These are phyloP conservation scores for Malurus elegans DNA, from an alignment of 2,113 vertebrate genomes.

Conservation along the genomic window DNA sequence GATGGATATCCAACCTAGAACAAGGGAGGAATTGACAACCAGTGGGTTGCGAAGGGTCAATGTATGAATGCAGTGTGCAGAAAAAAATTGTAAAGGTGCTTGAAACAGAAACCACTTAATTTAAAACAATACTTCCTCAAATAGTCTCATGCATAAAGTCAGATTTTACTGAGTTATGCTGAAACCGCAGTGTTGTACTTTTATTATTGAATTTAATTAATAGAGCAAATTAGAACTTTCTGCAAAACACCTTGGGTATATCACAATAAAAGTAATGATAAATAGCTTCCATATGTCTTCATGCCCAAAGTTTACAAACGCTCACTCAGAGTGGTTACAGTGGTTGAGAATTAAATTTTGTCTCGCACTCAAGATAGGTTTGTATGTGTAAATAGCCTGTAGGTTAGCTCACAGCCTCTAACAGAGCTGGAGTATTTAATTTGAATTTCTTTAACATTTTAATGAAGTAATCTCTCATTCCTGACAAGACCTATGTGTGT, in stretches of 20 bases:
- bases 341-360: constrained; percentile 46
- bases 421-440: constrained; percentile 2
- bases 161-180: neutral
- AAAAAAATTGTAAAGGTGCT: neutral
- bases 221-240: constrained; percentile 14
- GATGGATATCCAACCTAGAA: neutral
- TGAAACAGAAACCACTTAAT: neutral
- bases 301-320: constrained; percentile 8
- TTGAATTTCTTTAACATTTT: constrained; percentile 62
- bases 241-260: neutral
- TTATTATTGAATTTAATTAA: constrained; percentile 5
- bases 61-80: neutral
- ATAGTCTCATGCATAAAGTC: neutral
- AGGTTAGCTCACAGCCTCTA: constrained; percentile 33
- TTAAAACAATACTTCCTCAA: neutral
- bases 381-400: constrained; percentile 49
- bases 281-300: neutral
- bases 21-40: neutral
- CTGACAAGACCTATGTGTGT: neutral
- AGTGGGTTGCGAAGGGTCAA: neutral
- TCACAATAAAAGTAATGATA: neutral
- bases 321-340: neutral
- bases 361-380: neutral
- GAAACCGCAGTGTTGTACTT: neutral
- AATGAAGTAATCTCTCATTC: constrained; percentile 56